Conservation (phyloP, 2,797 vertebrate species). For the Bufotes viridis region DNA sequence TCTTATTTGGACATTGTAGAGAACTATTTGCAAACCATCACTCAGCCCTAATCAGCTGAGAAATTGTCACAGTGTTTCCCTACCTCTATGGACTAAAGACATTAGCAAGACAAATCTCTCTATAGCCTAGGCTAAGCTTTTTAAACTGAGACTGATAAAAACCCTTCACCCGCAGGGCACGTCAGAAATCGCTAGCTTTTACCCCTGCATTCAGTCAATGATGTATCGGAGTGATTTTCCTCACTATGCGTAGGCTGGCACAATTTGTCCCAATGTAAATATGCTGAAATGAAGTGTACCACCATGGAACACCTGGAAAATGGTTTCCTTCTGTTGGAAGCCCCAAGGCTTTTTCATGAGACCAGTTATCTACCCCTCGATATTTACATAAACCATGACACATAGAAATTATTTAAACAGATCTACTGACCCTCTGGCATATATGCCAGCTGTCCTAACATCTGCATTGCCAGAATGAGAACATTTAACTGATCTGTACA, state of each 20-base stretch:
- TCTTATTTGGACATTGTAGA: too few relatives aligned
- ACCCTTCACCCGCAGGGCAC: too few relatives aligned
- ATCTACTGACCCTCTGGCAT: constrained; percentile 13
- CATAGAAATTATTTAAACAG: neutral
- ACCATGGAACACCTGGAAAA: constrained; percentile 16
- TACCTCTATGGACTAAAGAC: too few relatives aligned
- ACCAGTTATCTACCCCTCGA: neutral
- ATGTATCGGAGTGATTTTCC: neutral
- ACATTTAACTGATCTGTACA: constrained; percentile 19
- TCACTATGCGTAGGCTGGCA: neutral
- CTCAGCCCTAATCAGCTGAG: too few relatives aligned
- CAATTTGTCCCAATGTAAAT: neutral
- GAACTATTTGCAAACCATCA: too few relatives aligned
- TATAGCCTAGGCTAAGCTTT: too few relatives aligned
- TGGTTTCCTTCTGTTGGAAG: constrained; percentile 6
- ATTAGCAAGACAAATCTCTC: too few relatives aligned
- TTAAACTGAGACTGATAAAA: too few relatives aligned
- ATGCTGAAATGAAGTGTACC: neutral
- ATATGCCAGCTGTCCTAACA: constrained; percentile 25
- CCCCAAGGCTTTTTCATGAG: constrained; percentile 17
- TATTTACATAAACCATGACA: constrained; percentile 15
- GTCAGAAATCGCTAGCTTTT: neutral
- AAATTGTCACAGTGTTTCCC: too few relatives aligned
- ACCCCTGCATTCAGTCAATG: neutral
- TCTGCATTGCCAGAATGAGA: constrained; percentile 1